Percentiles rank a stretch among this genome's conserved stretches.
phyloP scores from a whole-genome alignment of 2,797 vertebrate genomes.

The Sebastes kiyomatsui region DNA sequence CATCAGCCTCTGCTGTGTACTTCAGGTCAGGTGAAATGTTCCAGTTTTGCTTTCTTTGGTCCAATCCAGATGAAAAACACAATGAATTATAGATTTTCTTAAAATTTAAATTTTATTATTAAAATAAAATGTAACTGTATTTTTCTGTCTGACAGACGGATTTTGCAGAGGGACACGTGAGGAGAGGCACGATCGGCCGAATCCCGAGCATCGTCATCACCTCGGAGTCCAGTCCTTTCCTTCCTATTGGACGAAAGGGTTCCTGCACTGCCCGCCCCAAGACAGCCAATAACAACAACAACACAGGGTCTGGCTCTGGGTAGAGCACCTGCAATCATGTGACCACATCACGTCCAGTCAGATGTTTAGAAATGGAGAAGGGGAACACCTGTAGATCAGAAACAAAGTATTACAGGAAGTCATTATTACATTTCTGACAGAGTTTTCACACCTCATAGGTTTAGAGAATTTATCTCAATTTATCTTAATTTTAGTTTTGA shows the following conservation, averaged over 20 bases:
- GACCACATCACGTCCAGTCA: not conserved
- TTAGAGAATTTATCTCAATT: not conserved
- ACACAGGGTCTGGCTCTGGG: constrained; percentile 38
- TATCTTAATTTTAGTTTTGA: not conserved
- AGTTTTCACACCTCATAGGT: not conserved
- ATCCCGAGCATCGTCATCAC: constrained; percentile 87
- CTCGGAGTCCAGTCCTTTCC: constrained; percentile 78
- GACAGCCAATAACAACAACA: constrained; percentile 37
- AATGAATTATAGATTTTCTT: not conserved
- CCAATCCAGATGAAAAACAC: not conserved
- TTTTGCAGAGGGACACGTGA: constrained; percentile 58
- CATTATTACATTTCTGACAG: not conserved
- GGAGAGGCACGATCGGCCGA: constrained; percentile 70
- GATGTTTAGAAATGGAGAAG: not conserved
- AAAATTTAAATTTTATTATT: not conserved
- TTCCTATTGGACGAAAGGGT: constrained; percentile 68
- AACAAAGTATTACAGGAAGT: not conserved
- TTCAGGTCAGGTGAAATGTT: no score
- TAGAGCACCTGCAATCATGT: constrained; percentile 30
- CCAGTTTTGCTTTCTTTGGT: not conserved
- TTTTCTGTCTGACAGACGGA: constrained; percentile 70
- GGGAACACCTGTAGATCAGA: not conserved
- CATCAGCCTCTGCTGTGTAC: not conserved
- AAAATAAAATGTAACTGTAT: not conserved
- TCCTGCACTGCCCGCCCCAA: constrained; percentile 59